Evolutionary conservation across 2,888 invertebrate species (phyloP), one percentile per base, ranked within the genome.

Genomic region (Antheraea assamensis): DNA sequence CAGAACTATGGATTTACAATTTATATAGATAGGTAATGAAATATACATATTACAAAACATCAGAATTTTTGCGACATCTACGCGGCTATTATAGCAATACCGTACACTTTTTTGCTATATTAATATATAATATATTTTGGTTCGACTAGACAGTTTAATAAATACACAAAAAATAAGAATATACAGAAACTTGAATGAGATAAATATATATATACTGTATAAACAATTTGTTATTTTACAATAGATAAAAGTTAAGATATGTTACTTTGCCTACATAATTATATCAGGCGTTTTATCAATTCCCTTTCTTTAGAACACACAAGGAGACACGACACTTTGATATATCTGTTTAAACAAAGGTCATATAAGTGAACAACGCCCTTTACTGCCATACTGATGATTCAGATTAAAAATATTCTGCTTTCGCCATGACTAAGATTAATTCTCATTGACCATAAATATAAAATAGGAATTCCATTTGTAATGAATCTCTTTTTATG

Each of bases 381-480:
- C 31, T 47, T 64, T 68, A 68, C 74, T 66, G 74, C 68, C 35
- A 55, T 68, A 79, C 75, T 80, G 85, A 81, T 93, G 93, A 93
- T 87, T 93, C 92, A 92, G 85, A 79, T 77, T 75, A 78, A 79
- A 89, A 88, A 82, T 80, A 89, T 91, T 90, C 87, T 90, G 83
- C 79, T 86, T 88, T 86, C 88, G 80, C 87, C 85, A 87, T 92
- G 92, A 93, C 90, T 93, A 93, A 93, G 87, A 86, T 82, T 83
- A 82, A 83, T 68, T 35, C 68, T 64, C 30, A 64, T 64, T 30
- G 61, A 27, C 30, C 61, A 64, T 64, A 64, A 64, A 64, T 64
- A 30, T 64, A 30, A 30, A 64, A 30, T 3, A 30, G 30, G 30
- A 30, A 64, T 64, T 27, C 30, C 61, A 64, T 30, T 30, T 4